Percentiles rank a stretch among this genome's conserved stretches.
Evolutionary conservation across 2,797 vertebrate species (phyloP).

Genomic region (Anas flavirostris): DNA sequence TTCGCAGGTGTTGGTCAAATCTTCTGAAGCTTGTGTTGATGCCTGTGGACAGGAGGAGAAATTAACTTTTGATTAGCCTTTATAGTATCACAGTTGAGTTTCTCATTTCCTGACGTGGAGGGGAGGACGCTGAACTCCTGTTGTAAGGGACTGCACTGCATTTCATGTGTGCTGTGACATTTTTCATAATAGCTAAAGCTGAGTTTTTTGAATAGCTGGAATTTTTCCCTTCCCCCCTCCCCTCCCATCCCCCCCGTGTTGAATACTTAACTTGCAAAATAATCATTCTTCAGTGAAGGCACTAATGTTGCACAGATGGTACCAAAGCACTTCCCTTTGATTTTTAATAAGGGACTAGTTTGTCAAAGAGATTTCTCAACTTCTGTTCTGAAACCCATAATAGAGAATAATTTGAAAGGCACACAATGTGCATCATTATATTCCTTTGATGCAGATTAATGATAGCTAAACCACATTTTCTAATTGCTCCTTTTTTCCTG

Average conservation of each 20-base stretch:
- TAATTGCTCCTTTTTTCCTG: constrained; percentile 73
- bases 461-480: constrained; percentile 76
- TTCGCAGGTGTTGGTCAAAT: constrained; percentile 51
- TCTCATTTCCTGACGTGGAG: background rate
- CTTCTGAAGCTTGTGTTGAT: background rate
- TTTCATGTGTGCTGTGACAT: constrained; percentile 36
- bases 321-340: constrained; percentile 78
- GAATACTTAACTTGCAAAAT: constrained; percentile 75
- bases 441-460: constrained; percentile 85
- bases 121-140: background rate
- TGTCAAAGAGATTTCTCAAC: constrained; percentile 82
- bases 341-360: constrained; percentile 82
- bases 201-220: constrained; percentile 65
- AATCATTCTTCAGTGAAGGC: constrained; percentile 75
- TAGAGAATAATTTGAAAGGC: constrained; percentile 82
- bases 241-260: constrained; percentile 15
- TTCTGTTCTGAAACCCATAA: constrained; percentile 78
- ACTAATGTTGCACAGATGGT: constrained; percentile 82
- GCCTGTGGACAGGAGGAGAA: constrained; percentile 20
- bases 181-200: constrained; percentile 64
- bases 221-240: constrained; percentile 33
- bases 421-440: constrained; percentile 79
- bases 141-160: background rate
- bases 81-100: background rate
- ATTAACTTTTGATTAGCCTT: constrained; percentile 41